Evolutionary conservation across 2,888 invertebrate genomes (phyloP), one percentile per base, ranked within the genome.

Genomic region (Acleris sparsana): DNA sequence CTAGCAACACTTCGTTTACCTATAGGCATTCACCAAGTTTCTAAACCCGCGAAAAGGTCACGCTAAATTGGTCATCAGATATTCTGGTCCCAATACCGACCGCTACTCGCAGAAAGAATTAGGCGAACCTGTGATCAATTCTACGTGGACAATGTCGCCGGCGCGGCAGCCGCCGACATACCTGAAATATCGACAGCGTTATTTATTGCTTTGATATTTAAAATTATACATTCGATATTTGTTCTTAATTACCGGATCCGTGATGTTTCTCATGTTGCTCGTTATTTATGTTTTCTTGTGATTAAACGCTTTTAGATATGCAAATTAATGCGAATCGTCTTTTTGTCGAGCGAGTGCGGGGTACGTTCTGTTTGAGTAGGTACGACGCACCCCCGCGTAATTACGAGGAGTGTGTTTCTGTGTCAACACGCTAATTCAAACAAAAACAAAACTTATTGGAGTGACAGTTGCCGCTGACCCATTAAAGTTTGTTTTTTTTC

Each of bases 181-280:
- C 83, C 80, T 81, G 74, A 89, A 86, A 87, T 85, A 86, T 87
- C 85, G 77, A 84, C 83, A 80, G 70, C 68, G 78, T 82, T 80
- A 89, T 90, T 89, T 89, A 91, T 88, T 79, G 82, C 83, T 80
- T 83, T 86, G 86, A 83, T 84, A 77, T 84, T 77, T 75, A 73
- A 73, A 71, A 78, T 70, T 78, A 79, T 78, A 80, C 77, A 74
- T 76, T 72, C 74, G 73, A 80, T 80, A 71, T 78, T 69, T 73
- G 63, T 78, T 80, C 72, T 73, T 70, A 66, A 74, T 66, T 62
- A 62, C 57, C 57, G 52, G 52, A 61, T 56, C 56, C 22, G 51
- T 29, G 55, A 55, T 43, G 60, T 51, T 60, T 55, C 39, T 55
- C 43, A 43, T 55, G 55, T 20, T 53, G 18, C 39, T 55, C 55